These are phyloP conservation scores for Ginglymostoma cirratum DNA, from an alignment of 2,113 vertebrate species.

Conservation along the genomic window DNA sequence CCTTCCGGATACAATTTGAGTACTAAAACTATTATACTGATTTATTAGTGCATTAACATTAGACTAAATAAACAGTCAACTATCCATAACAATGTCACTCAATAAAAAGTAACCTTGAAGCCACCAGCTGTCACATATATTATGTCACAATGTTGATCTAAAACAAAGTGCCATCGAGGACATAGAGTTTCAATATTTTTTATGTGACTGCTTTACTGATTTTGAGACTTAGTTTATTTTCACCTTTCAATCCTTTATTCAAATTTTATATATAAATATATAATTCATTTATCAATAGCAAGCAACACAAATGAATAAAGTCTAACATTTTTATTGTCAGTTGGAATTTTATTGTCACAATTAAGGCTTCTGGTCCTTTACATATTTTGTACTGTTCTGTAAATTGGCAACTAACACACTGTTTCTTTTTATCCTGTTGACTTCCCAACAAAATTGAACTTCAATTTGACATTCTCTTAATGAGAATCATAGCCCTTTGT, in stretches of 20 bases:
- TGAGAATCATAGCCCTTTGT: neutral
- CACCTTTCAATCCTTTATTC: neutral
- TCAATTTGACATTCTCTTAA: neutral
- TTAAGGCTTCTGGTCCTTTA: neutral
- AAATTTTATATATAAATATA: neutral
- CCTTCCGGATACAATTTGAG: neutral
- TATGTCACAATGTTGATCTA: neutral
- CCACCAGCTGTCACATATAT: constrained; percentile 27
- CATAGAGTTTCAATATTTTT: neutral
- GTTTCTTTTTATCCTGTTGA: neutral
- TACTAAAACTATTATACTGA: constrained; percentile 22
- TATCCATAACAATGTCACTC: constrained; percentile 2
- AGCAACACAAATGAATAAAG: neutral
- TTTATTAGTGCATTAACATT: constrained; percentile 22
- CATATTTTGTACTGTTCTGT: neutral
- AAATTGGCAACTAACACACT: neutral
- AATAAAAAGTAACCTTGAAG: constrained; percentile 34
- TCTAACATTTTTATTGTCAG: neutral
- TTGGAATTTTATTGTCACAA: neutral
- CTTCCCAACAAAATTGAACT: neutral
- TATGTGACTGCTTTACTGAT: neutral
- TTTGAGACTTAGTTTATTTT: neutral
- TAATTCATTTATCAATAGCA: neutral
- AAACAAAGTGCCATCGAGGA: neutral
- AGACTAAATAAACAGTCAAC: constrained; percentile 35